Evolutionary conservation across 1,140 invertebrate species (phyloP).

Genomic region (Sogatella furcifera): DNA sequence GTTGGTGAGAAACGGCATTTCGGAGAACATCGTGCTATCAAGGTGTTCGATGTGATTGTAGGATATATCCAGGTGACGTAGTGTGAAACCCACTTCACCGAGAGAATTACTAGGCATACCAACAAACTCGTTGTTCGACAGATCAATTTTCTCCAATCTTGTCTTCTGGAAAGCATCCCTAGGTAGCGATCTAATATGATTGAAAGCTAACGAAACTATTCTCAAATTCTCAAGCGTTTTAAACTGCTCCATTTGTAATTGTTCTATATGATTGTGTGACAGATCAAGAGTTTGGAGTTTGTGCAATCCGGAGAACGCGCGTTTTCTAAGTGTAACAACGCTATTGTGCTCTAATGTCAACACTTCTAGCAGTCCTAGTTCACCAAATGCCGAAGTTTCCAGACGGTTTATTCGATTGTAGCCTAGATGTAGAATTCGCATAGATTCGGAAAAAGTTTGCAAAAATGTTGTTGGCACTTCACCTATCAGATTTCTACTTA

Average conservation of each 20-base stretch:
- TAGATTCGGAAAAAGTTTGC: constrained; percentile 43
- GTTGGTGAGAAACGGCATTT: constrained; percentile 63
- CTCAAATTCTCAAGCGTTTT: constrained; percentile 62
- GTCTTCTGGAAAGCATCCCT: constrained; percentile 72
- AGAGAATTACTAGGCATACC: constrained; percentile 59
- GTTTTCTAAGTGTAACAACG: constrained; percentile 55
- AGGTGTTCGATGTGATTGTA: constrained; percentile 76
- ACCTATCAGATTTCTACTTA: constrained; percentile 53
- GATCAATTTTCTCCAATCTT: constrained; percentile 63
- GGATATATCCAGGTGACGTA: constrained; percentile 63
- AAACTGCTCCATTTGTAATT: constrained; percentile 71
- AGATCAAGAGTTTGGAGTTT: constrained; percentile 68
- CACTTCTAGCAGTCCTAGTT: constrained; percentile 55
- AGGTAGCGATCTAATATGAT: constrained; percentile 62
- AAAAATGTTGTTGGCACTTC: constrained; percentile 53
- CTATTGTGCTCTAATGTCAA: constrained; percentile 63
- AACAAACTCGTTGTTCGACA: constrained; percentile 67
- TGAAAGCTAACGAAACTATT: constrained; percentile 62
- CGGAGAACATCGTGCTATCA: constrained; percentile 76
- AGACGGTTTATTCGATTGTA: constrained; percentile 61
- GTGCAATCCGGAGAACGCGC: constrained; percentile 60
- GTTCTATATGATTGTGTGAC: constrained; percentile 61
- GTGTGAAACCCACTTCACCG: constrained; percentile 59
- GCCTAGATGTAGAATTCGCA: constrained; percentile 55
- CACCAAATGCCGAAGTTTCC: constrained; percentile 56